These are phyloP conservation scores for Opisthograptis luteolata DNA, from an alignment of 2,888 invertebrate genomes.

Conservation along the genomic window DNA sequence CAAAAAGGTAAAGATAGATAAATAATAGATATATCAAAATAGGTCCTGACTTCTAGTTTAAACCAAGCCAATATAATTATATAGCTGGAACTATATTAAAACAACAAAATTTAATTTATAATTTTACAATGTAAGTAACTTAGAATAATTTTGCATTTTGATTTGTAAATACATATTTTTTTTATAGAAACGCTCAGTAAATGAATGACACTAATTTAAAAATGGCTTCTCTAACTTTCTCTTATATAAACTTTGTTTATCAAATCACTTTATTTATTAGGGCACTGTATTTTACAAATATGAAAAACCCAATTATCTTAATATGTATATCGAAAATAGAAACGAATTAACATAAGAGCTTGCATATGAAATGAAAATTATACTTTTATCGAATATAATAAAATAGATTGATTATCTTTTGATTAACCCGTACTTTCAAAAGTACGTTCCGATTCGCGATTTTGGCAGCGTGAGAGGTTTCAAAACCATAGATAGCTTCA, in stretches of 20 bases:
- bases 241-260: no score
- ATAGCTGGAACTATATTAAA: conserved; percentile 14
- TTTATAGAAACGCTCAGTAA: conserved; percentile 15
- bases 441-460: no score
- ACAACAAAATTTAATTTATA: conserved; percentile 30
- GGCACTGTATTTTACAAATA: no score
- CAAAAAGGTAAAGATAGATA: no score
- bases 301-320: not conserved
- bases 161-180: conserved; percentile 22
- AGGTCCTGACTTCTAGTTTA: no score
- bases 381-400: not conserved
- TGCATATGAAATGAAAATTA: not conserved
- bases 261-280: no score
- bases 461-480: no score
- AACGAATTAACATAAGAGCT: not conserved
- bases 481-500: no score
- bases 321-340: not conserved
- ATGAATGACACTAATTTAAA: conserved; percentile 29
- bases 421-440: no score
- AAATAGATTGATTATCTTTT: no score
- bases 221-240: not conserved
- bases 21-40: no score
- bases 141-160: conserved; percentile 18
- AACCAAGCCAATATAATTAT: no score
- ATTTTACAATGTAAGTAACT: conserved; percentile 8